Evolutionary conservation across 23 tunicate genomes (phyloP), one percentile per base, ranked within the genome.

Genomic region (Halocynthia roretzi): DNA sequence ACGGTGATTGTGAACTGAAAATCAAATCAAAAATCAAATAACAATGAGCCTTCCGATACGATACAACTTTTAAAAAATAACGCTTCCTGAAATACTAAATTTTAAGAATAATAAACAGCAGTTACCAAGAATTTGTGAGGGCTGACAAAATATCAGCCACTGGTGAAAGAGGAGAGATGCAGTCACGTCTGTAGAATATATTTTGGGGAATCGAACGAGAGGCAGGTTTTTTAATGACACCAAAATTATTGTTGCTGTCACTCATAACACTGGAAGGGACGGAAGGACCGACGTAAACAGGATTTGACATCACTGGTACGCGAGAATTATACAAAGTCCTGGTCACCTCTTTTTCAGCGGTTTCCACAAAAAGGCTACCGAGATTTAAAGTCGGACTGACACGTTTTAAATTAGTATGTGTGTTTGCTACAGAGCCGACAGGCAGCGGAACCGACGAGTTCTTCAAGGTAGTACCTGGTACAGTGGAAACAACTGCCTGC

Each of bases 311-410:
- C 22, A 83, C 84, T 7, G 91, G 80, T 6, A 66, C 71, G 19
- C 77, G 84, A 18, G 88, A 77, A 50, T 82, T 70, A 0, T 66
- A 65, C 67, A 61, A 71, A 66, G 70, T 75, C 31, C 77, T 75
- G 52, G 71, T 82, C 14, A 77, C 91, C 9, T 79, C 71, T 44
- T 86, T 86, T 67, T 86, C 91, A n/a, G 77, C 91, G 51, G 67
- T 80, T 68, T 86, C 91, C 10, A 86, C 70, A 80, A 86, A 86
- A 60, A 80, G 72, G 76, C 91, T 86, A 0, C 91, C 91, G 22
- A 86, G 68, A 51, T 86, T 86, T 7, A 80, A 57, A 7, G 75
- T 48, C 31, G 70, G 19, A 20, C 49, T 9, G 22, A 8, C 10
- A 65, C 10, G 70, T 15, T 65, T 65, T 15, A 20, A 8, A 10